Conservation (phyloP, 2,888 invertebrate species). For the Sesia bembeciformis region DNA sequence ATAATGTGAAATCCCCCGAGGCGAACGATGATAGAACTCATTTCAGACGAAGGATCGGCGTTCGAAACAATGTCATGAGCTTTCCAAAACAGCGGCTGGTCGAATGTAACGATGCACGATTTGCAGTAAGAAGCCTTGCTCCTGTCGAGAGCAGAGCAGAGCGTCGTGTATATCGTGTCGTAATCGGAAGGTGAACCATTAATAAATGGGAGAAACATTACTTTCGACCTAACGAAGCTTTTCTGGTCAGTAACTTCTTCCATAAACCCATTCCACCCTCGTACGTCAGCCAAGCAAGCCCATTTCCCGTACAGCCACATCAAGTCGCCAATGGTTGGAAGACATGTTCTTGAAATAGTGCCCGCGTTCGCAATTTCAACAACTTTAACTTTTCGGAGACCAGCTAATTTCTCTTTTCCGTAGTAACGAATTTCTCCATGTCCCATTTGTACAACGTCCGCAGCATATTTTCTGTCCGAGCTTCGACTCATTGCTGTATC, state of each 20-base stretch:
- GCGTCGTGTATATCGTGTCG: slow-evolving; percentile 23
- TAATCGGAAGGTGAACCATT: slow-evolving; percentile 24
- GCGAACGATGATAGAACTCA: slow-evolving; percentile 16
- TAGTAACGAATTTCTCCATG: not conserved
- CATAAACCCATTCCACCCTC: slow-evolving; percentile 21
- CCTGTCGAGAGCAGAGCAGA: slow-evolving; percentile 14
- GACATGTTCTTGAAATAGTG: too few relatives aligned
- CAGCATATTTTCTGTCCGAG: too few relatives aligned
- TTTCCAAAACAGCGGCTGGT: slow-evolving; percentile 27
- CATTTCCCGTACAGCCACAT: too few relatives aligned
- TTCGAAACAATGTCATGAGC: slow-evolving; percentile 22
- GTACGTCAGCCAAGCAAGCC: slow-evolving; percentile 1
- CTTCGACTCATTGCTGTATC: not conserved
- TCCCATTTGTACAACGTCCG: not conserved
- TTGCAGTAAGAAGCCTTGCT: slow-evolving; percentile 10
- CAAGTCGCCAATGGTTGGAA: too few relatives aligned
- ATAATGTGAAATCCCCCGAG: slow-evolving; percentile 36
- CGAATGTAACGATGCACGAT: slow-evolving; percentile 22
- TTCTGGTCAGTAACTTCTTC: slow-evolving; percentile 12
- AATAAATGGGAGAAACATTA: slow-evolving; percentile 29
- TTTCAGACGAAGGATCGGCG: slow-evolving; percentile 9
- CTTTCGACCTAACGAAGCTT: slow-evolving; percentile 15
- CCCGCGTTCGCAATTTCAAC: too few relatives aligned
- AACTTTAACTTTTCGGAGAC: too few relatives aligned
- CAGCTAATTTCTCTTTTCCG: not conserved